Conservation (phyloP, 1,140 invertebrate genomes). For the Oedothorax gibbosus region DNA sequence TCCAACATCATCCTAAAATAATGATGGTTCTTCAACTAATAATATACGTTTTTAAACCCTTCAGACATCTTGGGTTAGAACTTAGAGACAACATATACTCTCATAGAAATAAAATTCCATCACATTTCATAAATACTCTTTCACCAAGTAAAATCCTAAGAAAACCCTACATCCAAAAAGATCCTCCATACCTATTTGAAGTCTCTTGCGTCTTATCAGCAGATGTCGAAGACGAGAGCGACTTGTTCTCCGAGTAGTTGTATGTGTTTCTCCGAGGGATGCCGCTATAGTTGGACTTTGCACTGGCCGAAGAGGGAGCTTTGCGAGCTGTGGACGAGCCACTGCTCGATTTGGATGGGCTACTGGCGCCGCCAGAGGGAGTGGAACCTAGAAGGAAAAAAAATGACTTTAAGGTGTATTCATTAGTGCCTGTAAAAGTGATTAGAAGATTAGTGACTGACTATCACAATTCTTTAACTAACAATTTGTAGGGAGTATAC, state of each 20-base stretch:
- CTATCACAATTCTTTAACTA: too few species aligned
- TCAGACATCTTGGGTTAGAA: too few species aligned
- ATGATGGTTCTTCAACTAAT: too few species aligned
- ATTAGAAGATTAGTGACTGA: too few species aligned
- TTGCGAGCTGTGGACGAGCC: constrained; percentile 57
- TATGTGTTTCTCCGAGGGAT: constrained; percentile 65
- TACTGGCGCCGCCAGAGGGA: constrained; percentile 51
- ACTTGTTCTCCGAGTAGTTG: constrained; percentile 74
- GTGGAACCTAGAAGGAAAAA: constrained; percentile 40
- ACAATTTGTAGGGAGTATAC: too few species aligned
- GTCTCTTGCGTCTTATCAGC: constrained; percentile 51
- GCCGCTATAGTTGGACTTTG: constrained; percentile 62
- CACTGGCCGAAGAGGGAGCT: constrained; percentile 52
- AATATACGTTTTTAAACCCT: too few species aligned
- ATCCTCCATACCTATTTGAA: constrained; percentile 42
- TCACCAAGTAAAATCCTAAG: not conserved
- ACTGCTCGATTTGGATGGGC: constrained; percentile 53
- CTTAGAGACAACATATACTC: too few species aligned
- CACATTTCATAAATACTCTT: too few species aligned
- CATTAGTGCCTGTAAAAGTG: too few species aligned
- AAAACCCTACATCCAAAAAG: not conserved
- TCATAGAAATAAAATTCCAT: too few species aligned
- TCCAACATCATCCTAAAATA: too few species aligned
- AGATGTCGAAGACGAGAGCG: constrained; percentile 70
- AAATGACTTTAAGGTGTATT: not conserved